Percentiles rank a stretch among this genome's conserved stretches.
Evolutionary conservation across 2,797 vertebrate genomes (phyloP).

Genomic region (Gadopsis marmoratus): DNA sequence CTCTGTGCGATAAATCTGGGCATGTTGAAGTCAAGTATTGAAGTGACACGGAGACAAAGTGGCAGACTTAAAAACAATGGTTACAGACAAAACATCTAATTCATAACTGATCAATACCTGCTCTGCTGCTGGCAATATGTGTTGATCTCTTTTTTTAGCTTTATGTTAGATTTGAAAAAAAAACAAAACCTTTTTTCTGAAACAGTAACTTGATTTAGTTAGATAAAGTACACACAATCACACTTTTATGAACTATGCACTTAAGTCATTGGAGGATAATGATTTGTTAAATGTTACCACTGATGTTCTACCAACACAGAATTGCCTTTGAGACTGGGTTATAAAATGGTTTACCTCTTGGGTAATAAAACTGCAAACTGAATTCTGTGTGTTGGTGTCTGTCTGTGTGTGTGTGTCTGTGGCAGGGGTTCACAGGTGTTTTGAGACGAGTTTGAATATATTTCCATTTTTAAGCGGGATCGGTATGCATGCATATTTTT

Average conservation of each 20-base stretch:
- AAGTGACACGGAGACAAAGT: conserved; percentile 44
- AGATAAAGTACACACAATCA: conserved; percentile 18
- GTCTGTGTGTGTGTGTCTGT: conserved; percentile 14
- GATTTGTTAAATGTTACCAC: conserved; percentile 51
- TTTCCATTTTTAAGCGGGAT: conserved; percentile 81
- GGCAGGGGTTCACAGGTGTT: conserved; percentile 76
- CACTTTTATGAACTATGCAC: conserved; percentile 21
- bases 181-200: not conserved
- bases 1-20: conserved; percentile 37
- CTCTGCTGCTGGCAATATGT: not conserved
- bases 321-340: conserved; percentile 56
- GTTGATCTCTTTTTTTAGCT: conserved; percentile 8
- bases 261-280: conserved; percentile 38
- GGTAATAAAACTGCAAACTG: conserved; percentile 58
- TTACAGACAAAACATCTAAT: conserved; percentile 55
- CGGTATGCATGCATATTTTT: conserved; percentile 78
- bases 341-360: conserved; percentile 58
- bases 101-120: conserved; percentile 46
- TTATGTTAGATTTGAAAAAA: conserved; percentile 13
- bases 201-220: conserved; percentile 17
- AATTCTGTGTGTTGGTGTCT: conserved; percentile 34
- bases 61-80: conserved; percentile 52
- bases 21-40: not conserved
- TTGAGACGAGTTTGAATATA: conserved; percentile 78
- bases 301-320: conserved; percentile 51